A percentile compares a stretch with the other conserved stretches of the same genome.
Conservation (phyloP, 30 jellyfish, hydroid and myxozoan genomes). For the Chironex yamaguchii region DNA sequence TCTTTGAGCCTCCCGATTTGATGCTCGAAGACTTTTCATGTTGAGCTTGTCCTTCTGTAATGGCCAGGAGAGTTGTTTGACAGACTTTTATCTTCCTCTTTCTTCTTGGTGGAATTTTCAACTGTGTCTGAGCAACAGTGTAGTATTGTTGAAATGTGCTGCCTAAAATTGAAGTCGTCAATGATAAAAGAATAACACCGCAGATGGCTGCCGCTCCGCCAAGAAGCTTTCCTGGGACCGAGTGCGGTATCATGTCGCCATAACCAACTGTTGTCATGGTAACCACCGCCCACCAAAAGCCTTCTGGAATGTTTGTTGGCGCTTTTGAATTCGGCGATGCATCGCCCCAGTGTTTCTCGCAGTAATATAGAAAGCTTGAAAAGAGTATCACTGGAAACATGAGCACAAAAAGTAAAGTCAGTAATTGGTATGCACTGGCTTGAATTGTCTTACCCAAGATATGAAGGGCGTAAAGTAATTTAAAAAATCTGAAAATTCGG, state of each 20-base stretch:
- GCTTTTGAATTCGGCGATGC: conserved; percentile 25
- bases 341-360: conserved; percentile 79
- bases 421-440: conserved; percentile 91
- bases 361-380: conserved; percentile 78
- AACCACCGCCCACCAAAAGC: conserved; percentile 93
- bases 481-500: conserved; percentile 85
- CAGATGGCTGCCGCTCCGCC: conserved; percentile 91
- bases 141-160: conserved; percentile 93
- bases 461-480: conserved; percentile 79
- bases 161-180: conserved; percentile 94
- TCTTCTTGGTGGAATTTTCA: conserved; percentile 75
- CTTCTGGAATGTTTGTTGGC: conserved; percentile 71
- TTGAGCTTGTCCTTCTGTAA: conserved; percentile 63
- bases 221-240: conserved; percentile 76
- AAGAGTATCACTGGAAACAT: conserved; percentile 84
- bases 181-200: conserved; percentile 85
- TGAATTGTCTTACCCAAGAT: conserved; percentile 88
- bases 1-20: conserved; percentile 80
- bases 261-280: conserved; percentile 99
- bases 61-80: conserved; percentile 44
- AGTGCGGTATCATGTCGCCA: conserved; percentile 84
- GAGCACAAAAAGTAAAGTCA: conserved; percentile 67
- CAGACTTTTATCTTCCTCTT: conserved; percentile 55
- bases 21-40: conserved; percentile 78
- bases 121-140: conserved; percentile 84